Evolutionary conservation across 2,113 vertebrate genomes (phyloP).

Genomic region (Peromyscus maniculatus): DNA sequence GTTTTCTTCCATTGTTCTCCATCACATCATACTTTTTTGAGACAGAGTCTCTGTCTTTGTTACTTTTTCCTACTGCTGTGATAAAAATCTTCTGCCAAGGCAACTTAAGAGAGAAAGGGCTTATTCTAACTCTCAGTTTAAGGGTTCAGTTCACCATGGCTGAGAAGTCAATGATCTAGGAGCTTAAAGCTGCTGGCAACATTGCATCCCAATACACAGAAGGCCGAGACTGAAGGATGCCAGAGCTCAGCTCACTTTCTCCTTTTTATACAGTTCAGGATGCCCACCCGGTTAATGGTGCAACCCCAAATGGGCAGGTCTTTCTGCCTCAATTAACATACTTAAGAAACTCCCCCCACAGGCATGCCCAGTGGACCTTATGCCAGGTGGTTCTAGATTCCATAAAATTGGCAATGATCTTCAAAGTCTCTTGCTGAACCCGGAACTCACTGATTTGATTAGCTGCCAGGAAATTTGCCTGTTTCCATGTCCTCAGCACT

Average conservation of each 20-base stretch:
- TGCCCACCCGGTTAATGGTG: no score
- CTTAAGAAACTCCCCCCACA: background rate
- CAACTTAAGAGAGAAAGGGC: background rate
- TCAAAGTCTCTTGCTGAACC: background rate
- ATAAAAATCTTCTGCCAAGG: background rate
- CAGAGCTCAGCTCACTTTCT: background rate
- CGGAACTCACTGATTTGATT: background rate
- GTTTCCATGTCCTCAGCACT: background rate
- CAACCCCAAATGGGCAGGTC: no score
- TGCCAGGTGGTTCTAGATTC: background rate
- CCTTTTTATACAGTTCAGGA: background rate
- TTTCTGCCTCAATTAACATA: background rate
- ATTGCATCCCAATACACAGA: background rate
- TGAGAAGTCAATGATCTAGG: background rate
- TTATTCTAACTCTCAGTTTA: background rate
- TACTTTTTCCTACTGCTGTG: background rate
- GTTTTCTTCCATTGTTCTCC: background rate
- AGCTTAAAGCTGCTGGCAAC: background rate
- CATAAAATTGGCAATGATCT: background rate
- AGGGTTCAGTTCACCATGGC: background rate
- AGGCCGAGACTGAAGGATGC: no score
- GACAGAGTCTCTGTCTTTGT: background rate
- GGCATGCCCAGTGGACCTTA: background rate
- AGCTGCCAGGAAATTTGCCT: background rate
- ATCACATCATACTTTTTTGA: background rate